Conservation (phyloP, 1,140 invertebrate species). For the Scaptomyza pallida region DNA sequence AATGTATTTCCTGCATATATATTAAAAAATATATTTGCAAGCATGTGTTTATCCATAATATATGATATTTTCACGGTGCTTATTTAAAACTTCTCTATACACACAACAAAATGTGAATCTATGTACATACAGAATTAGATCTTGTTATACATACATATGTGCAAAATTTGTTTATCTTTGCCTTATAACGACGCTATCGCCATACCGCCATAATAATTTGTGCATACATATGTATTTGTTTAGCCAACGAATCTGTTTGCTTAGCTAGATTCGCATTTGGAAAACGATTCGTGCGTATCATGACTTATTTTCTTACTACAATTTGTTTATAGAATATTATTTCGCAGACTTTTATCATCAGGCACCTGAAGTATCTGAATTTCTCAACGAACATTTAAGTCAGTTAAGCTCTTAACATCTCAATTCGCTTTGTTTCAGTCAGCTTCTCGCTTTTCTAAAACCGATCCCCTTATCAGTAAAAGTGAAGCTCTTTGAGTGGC, state of each 20-base stretch:
- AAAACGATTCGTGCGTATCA: conserved; percentile 12
- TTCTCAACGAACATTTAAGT: too few relatives aligned
- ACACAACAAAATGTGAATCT: neutral
- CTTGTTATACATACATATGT: conserved; percentile 1
- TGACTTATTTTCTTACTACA: conserved; percentile 7
- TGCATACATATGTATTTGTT: conserved; percentile 42
- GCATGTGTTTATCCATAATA: too few relatives aligned
- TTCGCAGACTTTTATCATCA: conserved; percentile 21
- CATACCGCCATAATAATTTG: too few relatives aligned
- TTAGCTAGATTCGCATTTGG: conserved; percentile 23
- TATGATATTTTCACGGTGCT: conserved; percentile 2
- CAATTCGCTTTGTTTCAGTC: neutral
- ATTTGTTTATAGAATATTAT: conserved; percentile 23
- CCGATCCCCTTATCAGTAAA: conserved; percentile 14
- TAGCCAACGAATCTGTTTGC: conserved; percentile 44
- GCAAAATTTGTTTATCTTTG: conserved; percentile 36
- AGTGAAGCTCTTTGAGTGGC: neutral
- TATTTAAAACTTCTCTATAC: neutral
- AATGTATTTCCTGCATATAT: too few relatives aligned
- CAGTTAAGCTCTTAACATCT: too few relatives aligned
- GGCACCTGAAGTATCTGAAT: too few relatives aligned
- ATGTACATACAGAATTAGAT: neutral
- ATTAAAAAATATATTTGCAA: too few relatives aligned
- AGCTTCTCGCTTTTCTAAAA: conserved; percentile 1
- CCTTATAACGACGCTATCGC: conserved; percentile 24